phyloP scores from a whole-genome alignment of 2,888 invertebrate genomes.

The Rotaria sp. region DNA sequence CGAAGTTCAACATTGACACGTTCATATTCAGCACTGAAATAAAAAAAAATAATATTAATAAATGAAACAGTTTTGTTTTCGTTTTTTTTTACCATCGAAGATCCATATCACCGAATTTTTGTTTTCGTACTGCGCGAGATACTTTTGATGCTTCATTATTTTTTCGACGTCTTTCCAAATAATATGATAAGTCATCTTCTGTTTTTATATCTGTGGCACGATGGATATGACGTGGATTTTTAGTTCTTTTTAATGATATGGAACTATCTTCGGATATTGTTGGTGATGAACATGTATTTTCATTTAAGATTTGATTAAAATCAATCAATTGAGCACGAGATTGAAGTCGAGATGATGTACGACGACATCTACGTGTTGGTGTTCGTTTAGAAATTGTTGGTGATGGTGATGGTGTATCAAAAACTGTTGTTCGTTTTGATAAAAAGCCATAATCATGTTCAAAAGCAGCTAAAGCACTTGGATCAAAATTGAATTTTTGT shows the following conservation, averaged over 20 bases:
- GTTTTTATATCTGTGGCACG: neutral
- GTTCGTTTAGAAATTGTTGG: neutral
- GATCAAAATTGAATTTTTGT: neutral
- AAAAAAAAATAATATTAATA: neutral
- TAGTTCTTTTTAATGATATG: neutral
- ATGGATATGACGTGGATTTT: neutral
- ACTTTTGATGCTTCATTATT: constrained; percentile 17
- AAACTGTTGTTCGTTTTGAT: neutral
- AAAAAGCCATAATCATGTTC: neutral
- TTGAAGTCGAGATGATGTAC: neutral
- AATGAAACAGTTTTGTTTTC: neutral
- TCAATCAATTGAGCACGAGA: neutral
- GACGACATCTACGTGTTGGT: neutral
- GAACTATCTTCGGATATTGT: neutral
- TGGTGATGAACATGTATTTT: neutral
- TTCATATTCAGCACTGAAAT: constrained; percentile 7
- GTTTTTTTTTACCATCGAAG: neutral
- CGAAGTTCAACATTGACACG: neutral
- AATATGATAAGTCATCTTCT: neutral
- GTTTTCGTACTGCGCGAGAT: constrained; percentile 3
- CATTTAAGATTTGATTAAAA: neutral
- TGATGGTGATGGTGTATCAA: constrained; percentile 13
- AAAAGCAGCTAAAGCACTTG: neutral
- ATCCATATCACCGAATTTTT: constrained; percentile 26
- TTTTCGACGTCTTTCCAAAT: constrained; percentile 27